A percentile compares a stretch with the other conserved stretches of the same genome.
phyloP scores from a whole-genome alignment of 2,888 invertebrate species.

The Orgyia antiqua region DNA sequence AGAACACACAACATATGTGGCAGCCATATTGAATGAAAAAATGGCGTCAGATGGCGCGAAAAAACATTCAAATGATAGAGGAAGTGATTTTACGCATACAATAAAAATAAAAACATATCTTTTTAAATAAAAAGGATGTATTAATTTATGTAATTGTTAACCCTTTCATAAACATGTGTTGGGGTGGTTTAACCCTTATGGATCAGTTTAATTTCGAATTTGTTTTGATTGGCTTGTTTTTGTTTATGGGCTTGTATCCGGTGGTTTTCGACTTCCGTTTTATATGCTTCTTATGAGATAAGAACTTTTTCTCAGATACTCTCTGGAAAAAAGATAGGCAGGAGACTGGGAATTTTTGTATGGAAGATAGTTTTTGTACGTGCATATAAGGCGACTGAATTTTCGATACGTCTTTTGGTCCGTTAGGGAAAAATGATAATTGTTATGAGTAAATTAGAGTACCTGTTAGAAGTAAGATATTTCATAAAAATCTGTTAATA shows the following conservation, averaged over 20 bases:
- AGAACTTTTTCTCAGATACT: conserved; percentile 11
- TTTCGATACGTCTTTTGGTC: too few relatives aligned
- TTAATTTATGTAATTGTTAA: conserved; percentile 75
- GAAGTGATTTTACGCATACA: conserved; percentile 73
- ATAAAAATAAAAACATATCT: conserved; percentile 54
- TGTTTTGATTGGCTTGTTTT: conserved; percentile 62
- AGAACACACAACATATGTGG: conserved; percentile 52
- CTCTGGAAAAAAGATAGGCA: background rate
- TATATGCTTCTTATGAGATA: conserved; percentile 21
- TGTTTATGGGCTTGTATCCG: conserved; percentile 51
- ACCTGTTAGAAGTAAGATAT: too few relatives aligned
- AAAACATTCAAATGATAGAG: conserved; percentile 61
- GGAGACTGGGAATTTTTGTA: background rate
- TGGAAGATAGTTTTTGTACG: too few relatives aligned
- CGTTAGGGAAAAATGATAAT: too few relatives aligned
- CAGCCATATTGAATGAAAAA: conserved; percentile 53
- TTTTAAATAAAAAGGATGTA: conserved; percentile 60
- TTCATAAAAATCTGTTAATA: too few relatives aligned
- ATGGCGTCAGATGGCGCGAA: conserved; percentile 64
- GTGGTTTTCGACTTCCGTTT: conserved; percentile 42
- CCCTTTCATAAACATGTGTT: conserved; percentile 71
- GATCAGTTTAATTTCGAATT: conserved; percentile 66
- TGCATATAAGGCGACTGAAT: too few relatives aligned
- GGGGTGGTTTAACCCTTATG: conserved; percentile 57
- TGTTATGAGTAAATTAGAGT: too few relatives aligned